Evolutionary conservation across 2,113 vertebrate genomes (phyloP).

Genomic region (Panurus biarmicus): DNA sequence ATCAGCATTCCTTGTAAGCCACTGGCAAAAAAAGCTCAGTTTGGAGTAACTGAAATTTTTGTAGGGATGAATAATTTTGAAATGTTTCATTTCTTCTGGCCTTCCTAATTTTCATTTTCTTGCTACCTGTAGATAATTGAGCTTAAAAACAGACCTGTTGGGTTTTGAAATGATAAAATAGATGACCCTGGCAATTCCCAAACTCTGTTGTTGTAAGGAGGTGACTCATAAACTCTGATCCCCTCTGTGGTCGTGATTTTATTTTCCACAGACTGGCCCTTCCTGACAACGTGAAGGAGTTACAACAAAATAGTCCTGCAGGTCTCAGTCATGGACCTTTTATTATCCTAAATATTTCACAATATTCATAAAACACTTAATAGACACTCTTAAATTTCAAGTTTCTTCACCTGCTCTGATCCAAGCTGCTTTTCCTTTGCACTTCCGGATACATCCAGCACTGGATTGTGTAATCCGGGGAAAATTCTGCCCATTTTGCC

Average conservation of each 20-base stretch:
- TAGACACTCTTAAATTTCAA: not conserved
- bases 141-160: not conserved
- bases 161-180: not conserved
- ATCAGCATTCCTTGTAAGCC: not conserved
- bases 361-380: not conserved
- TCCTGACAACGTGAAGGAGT: not conserved
- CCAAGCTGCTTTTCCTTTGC: not conserved
- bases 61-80: not conserved
- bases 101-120: not conserved
- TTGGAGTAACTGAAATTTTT: not conserved
- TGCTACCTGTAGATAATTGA: not conserved
- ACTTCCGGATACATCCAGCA: rapidly evolving
- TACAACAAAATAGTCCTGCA: not conserved
- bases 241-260: not conserved
- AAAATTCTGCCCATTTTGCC: not conserved
- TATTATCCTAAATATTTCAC: not conserved
- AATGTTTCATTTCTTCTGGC: not conserved
- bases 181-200: not conserved
- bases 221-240: not conserved
- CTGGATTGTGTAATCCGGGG: rapidly evolving
- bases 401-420: not conserved
- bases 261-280: not conserved
- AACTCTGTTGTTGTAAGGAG: not conserved
- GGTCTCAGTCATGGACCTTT: not conserved
- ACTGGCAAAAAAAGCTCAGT: not conserved